Base-by-base conservation (phyloP, 2,888 invertebrate species). In the Watsonalla cultraria region DNA sequence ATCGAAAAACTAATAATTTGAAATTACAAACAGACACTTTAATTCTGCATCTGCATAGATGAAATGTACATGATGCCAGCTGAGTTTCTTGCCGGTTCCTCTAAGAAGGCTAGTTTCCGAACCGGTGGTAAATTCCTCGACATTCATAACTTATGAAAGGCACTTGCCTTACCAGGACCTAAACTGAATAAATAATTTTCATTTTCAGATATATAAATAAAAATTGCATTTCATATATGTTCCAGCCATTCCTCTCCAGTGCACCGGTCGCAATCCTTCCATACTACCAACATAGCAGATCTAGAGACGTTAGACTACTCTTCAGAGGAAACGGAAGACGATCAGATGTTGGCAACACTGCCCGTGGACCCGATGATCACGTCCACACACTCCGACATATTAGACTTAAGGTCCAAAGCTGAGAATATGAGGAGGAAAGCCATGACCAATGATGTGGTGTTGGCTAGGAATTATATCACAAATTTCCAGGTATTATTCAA, bases 231-330 rank as follows among this genome's bases (percentile, higher is more conserved):
- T 52, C 24, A 13, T 47, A 52, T 15, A 39, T 9, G 33, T 77
- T 75, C 4, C 83, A 91, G 91, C 65, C 88, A 91, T 62, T 91
- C 91, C 0, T 91, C 91, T 0, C 91, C 91, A 0, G 91, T 91
- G 9, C 91, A 91, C 69, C 84, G 91, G 11, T 90, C 91, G 0
- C 90, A 91, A 54, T 91, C 91, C 7, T 91, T 91, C 86, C 90
- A 91, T 77, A 86, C 86, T 0, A 86, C 85, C 51, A 86, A 85
- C 74, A 84, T 88, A 37, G 82, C 82, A 0, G 85, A 84, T 35
- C 68, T 86, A 42, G 70, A 68, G 15, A 79, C 82, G 50, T 68
- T 84, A 58, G 85, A 86, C 71, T 89, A 86, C 76, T 89, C 89
- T 42, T 89, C 90, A 0, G 83, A 82, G 47, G 89, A 82, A 56